Percentiles rank a stretch among this genome's conserved stretches.
Conservation (phyloP, 2,797 vertebrate species). For the Schizopygopsis malacanthus region DNA sequence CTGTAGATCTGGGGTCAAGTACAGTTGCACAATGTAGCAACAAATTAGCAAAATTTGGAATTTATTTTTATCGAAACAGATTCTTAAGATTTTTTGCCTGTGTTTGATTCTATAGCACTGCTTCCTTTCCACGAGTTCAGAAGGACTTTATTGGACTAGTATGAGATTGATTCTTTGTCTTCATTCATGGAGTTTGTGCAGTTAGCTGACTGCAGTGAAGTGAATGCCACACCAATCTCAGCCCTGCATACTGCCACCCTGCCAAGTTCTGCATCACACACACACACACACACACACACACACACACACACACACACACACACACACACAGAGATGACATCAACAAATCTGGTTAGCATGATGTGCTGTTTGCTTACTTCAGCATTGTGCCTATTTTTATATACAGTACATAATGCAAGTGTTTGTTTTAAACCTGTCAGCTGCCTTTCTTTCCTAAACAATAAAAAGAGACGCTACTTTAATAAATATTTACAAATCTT, state of each 20-base stretch:
- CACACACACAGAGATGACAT: constrained; percentile 44
- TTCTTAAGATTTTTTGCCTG: neutral
- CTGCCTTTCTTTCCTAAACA: neutral
- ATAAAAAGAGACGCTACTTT: neutral
- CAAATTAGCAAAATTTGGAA: neutral
- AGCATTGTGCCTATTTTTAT: constrained; percentile 15
- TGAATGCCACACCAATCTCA: constrained; percentile 25
- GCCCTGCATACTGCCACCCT: constrained; percentile 27
- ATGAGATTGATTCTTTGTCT: constrained; percentile 35
- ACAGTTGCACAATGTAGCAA: neutral
- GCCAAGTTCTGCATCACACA: constrained; percentile 45
- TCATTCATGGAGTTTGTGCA: constrained; percentile 27
- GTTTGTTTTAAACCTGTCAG: neutral
- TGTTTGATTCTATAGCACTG: constrained; percentile 21
- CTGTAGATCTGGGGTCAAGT: neutral
- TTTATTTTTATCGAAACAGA: neutral
- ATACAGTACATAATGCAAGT: neutral
- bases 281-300: constrained; percentile 7
- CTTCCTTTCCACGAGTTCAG: constrained; percentile 8
- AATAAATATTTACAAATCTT: constrained; percentile 22
- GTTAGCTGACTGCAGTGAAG: constrained; percentile 36
- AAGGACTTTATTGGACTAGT: constrained; percentile 18
- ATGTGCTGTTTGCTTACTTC: constrained; percentile 25
- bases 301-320: neutral
- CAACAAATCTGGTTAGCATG: constrained; percentile 25